Evolutionary conservation across 2,888 invertebrate genomes (phyloP).

Genomic region (Operophtera brumata): DNA sequence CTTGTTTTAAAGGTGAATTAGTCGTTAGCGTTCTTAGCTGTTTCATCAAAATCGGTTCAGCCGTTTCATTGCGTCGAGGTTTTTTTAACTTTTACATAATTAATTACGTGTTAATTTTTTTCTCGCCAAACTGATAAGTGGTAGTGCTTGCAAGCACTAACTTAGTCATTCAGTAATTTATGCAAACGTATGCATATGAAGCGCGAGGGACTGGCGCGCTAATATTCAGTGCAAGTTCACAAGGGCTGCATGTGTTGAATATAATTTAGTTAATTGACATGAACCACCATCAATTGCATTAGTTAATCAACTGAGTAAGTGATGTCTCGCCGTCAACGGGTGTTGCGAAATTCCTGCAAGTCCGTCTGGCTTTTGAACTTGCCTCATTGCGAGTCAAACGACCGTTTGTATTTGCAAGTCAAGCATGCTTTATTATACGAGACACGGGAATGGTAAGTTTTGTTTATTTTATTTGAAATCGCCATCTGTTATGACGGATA

Average conservation of each 20-base stretch:
- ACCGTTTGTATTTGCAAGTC: slow-evolving; percentile 9
- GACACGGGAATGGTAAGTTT: not conserved
- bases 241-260: not conserved
- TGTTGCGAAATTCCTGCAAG: slow-evolving; percentile 1
- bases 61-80: too few species aligned
- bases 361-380: slow-evolving; percentile 19
- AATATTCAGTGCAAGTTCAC: slow-evolving; percentile 2
- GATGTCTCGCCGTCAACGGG: slow-evolving; percentile 3
- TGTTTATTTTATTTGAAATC: not conserved
- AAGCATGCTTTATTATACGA: not conserved
- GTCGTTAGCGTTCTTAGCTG: too few species aligned
- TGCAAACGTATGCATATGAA: not conserved
- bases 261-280: slow-evolving; percentile 20
- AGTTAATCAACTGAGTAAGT: slow-evolving; percentile 11
- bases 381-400: slow-evolving; percentile 14
- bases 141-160: not conserved
- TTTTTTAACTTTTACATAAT: too few species aligned
- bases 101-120: too few species aligned
- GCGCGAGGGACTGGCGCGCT: too few species aligned
- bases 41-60: too few species aligned
- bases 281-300: slow-evolving; percentile 17
- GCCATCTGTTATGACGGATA: too few species aligned
- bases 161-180: not conserved
- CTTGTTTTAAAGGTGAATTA: too few species aligned
- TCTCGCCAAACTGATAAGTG: too few species aligned